These are phyloP conservation scores for Meriones psammophilus DNA, from an alignment of 2,797 vertebrate genomes.

Conservation along the genomic window DNA sequence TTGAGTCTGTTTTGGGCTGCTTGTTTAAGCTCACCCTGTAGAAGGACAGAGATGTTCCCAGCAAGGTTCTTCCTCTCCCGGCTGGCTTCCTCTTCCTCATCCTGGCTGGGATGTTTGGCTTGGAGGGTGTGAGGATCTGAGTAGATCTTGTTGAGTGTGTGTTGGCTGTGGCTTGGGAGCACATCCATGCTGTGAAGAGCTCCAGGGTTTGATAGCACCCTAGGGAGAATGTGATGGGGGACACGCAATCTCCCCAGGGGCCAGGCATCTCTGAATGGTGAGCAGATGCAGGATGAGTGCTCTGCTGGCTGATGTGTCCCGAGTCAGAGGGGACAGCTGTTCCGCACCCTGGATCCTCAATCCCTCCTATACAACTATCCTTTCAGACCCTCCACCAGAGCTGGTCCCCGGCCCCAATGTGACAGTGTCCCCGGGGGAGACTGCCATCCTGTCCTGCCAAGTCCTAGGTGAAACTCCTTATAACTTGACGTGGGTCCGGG, in stretches of 20 bases:
- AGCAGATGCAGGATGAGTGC: neutral
- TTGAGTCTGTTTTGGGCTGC: neutral
- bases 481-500: constrained; percentile 94
- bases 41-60: neutral
- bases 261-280: neutral
- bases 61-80: fast-evolving
- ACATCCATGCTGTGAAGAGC: fast-evolving
- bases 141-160: fast-evolving
- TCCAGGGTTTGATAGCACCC: neutral
- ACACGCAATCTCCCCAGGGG: neutral
- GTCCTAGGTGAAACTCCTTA: constrained; percentile 91
- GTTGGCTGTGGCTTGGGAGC: neutral
- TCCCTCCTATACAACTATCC: neutral
- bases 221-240: neutral
- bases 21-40: neutral
- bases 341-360: neutral
- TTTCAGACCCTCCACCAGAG: constrained; percentile 92
- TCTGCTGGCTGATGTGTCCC: neutral
- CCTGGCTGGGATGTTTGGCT: neutral
- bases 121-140: neutral
- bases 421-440: constrained; percentile 90
- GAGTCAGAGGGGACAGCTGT: neutral
- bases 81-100: neutral
- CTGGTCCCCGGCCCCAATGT: constrained; percentile 90
- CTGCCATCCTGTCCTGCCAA: constrained; percentile 91